A percentile compares a stretch with the other conserved stretches of the same genome.
Evolutionary conservation across 2,797 vertebrate genomes (phyloP).

Genomic region (Muraenolepis orangiensis): DNA sequence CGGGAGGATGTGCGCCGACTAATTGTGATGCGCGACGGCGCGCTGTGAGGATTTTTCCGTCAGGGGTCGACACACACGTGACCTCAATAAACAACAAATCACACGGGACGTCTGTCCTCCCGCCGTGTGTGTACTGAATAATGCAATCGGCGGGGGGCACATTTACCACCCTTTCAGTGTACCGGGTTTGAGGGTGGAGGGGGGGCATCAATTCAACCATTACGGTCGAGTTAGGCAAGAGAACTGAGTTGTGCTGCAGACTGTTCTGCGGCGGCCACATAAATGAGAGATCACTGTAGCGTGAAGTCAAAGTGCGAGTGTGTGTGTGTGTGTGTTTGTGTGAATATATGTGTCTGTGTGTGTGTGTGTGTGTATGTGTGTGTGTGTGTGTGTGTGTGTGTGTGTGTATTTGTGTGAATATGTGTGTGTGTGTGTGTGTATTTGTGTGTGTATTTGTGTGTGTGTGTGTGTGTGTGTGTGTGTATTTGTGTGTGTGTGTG

Average conservation of each 20-base stretch:
- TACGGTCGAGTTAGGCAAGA: slow-evolving; percentile 44
- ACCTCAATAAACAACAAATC: slow-evolving; percentile 15
- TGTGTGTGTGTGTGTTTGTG: not conserved
- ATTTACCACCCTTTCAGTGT: slow-evolving; percentile 25
- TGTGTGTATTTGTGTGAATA: no score
- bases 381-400: no score
- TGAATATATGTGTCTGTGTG: no score
- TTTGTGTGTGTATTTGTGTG: no score
- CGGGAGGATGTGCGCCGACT: not conserved
- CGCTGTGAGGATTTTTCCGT: slow-evolving; percentile 8
- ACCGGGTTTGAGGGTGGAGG: no score
- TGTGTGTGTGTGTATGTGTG: no score
- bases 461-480: not conserved
- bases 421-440: no score
- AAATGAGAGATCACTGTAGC: slow-evolving; percentile 43
- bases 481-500: not conserved
- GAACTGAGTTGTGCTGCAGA: slow-evolving; percentile 26
- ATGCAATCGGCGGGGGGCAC: slow-evolving; percentile 7
- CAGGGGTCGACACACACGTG: slow-evolving; percentile 5
- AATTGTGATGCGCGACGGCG: slow-evolving; percentile 1
- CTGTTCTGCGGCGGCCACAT: slow-evolving; percentile 30
- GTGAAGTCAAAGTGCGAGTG: slow-evolving; percentile 9
- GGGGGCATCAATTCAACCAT: slow-evolving; percentile 38
- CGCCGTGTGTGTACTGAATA: not conserved
- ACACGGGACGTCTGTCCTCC: not conserved